These are phyloP conservation scores for Epinephelus awoara DNA, from an alignment of 2,797 vertebrate genomes.

Conservation along the genomic window DNA sequence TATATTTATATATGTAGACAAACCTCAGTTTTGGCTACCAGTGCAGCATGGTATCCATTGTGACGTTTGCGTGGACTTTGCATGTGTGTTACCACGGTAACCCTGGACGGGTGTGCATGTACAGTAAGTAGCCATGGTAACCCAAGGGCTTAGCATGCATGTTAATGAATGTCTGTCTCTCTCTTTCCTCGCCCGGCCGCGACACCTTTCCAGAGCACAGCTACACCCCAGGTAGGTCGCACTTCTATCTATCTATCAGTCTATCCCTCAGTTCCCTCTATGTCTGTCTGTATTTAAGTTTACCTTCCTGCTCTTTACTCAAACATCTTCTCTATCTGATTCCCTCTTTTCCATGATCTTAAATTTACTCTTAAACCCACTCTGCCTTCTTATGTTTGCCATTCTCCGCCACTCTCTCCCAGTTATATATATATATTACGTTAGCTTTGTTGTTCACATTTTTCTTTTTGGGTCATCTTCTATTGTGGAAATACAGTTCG, in stretches of 20 bases:
- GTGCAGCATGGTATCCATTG: slow-evolving; percentile 78
- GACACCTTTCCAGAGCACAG: slow-evolving; percentile 95
- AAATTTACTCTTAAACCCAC: slow-evolving; percentile 57
- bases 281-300: slow-evolving; percentile 31
- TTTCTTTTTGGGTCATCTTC: slow-evolving; percentile 33
- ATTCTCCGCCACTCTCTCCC: neutral
- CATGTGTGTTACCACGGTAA: slow-evolving; percentile 79
- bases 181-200: slow-evolving; percentile 96
- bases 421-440: slow-evolving; percentile 25
- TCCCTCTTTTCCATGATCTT: slow-evolving; percentile 23
- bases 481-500: slow-evolving; percentile 30
- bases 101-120: slow-evolving; percentile 87
- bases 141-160: slow-evolving; percentile 95
- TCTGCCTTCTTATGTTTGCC: slow-evolving; percentile 12
- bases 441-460: slow-evolving; percentile 17
- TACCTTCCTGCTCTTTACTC: slow-evolving; percentile 26
- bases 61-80: slow-evolving; percentile 78
- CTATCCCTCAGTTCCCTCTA: slow-evolving; percentile 38
- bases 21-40: slow-evolving; percentile 71
- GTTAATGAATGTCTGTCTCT: slow-evolving; percentile 99
- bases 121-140: slow-evolving; percentile 95
- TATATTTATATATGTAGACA: slow-evolving; percentile 35
- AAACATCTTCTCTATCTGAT: slow-evolving; percentile 18
- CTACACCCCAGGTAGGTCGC: slow-evolving; percentile 98
- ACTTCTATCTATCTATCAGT: slow-evolving; percentile 73